Percentiles rank a stretch among this genome's conserved stretches.
These are phyloP conservation scores for Agriopis leucophaearia DNA, from an alignment of 2,888 invertebrate genomes.

Conservation along the genomic window DNA sequence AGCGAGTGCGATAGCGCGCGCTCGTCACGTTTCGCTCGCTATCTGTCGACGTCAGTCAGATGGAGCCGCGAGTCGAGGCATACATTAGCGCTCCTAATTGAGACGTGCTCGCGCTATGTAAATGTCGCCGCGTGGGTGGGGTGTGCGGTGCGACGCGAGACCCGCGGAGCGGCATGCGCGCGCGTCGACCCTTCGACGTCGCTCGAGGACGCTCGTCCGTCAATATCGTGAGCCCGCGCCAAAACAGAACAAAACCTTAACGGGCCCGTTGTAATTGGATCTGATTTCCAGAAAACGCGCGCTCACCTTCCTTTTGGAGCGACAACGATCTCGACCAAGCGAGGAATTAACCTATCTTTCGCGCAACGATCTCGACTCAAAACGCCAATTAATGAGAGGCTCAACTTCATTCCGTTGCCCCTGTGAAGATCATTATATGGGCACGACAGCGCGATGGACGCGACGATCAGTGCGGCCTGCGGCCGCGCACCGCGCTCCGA, in stretches of 20 bases:
- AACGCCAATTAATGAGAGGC: conserved; percentile 87
- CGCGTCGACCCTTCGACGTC: conserved; percentile 32
- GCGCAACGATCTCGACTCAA: conserved; percentile 85
- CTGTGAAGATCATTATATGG: conserved; percentile 87
- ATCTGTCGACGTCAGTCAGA: conserved; percentile 83
- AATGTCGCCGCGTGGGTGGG: conserved; percentile 85
- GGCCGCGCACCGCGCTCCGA: conserved; percentile 63
- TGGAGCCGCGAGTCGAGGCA: conserved; percentile 82
- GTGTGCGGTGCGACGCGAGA: conserved; percentile 37
- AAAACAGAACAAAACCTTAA: conserved; percentile 85
- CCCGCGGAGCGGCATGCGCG: conserved; percentile 35
- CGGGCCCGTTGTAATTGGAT: conserved; percentile 85
- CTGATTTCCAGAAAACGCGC: conserved; percentile 86
- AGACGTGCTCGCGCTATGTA: conserved; percentile 85
- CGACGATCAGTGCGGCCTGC: conserved; percentile 81
- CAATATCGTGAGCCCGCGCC: conserved; percentile 77
- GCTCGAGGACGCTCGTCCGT: conserved; percentile 67
- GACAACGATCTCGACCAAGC: conserved; percentile 84
- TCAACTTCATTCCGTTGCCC: conserved; percentile 86
- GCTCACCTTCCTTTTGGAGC: conserved; percentile 84
- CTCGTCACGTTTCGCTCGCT: conserved; percentile 83
- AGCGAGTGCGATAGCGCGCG: conserved; percentile 79
- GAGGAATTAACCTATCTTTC: conserved; percentile 86
- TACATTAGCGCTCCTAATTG: conserved; percentile 87
- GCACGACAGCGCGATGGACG: conserved; percentile 86